Evolutionary conservation across 1,140 invertebrate species (phyloP).

Genomic region (Drosophila tani): DNA sequence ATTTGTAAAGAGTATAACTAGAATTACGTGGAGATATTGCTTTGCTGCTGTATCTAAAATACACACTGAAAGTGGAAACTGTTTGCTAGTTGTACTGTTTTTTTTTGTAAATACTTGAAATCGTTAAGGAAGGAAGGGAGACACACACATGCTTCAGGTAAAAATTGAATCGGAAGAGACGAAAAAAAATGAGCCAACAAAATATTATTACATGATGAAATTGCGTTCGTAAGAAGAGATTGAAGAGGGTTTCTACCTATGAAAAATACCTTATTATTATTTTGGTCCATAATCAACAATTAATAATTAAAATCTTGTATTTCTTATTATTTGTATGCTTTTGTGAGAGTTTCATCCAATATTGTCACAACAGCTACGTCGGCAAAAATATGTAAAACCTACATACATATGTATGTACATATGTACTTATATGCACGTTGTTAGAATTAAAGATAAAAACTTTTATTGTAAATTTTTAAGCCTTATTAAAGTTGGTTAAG

Average conservation of each 20-base stretch:
- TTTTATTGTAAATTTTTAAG: neutral
- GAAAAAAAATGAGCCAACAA: slow-evolving; percentile 31
- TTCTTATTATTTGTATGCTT: neutral
- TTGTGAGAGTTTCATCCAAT: slow-evolving; percentile 11
- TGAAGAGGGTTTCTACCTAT: neutral
- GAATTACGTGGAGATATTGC: slow-evolving; percentile 21
- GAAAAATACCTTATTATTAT: too few relatives aligned
- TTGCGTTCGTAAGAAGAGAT: slow-evolving; percentile 14
- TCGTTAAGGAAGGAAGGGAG: slow-evolving; percentile 10
- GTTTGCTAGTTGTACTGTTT: slow-evolving; percentile 16
- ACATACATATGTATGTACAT: neutral
- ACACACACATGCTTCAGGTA: slow-evolving; percentile 59
- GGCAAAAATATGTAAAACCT: slow-evolving; percentile 51
- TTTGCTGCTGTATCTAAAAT: slow-evolving; percentile 12
- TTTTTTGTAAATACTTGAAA: slow-evolving; percentile 57
- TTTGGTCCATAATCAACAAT: too few relatives aligned
- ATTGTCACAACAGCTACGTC: slow-evolving; percentile 58
- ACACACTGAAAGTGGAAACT: slow-evolving; percentile 25
- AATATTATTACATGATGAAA: slow-evolving; percentile 70
- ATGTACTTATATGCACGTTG: neutral
- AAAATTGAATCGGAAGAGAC: slow-evolving; percentile 25
- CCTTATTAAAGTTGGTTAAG: neutral
- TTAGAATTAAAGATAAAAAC: neutral
- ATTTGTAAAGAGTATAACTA: slow-evolving; percentile 34
- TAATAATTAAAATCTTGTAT: neutral